Evolutionary conservation across 2,113 vertebrate species (phyloP), one percentile per base, ranked within the genome.

Genomic region (Lagopus leucura): DNA sequence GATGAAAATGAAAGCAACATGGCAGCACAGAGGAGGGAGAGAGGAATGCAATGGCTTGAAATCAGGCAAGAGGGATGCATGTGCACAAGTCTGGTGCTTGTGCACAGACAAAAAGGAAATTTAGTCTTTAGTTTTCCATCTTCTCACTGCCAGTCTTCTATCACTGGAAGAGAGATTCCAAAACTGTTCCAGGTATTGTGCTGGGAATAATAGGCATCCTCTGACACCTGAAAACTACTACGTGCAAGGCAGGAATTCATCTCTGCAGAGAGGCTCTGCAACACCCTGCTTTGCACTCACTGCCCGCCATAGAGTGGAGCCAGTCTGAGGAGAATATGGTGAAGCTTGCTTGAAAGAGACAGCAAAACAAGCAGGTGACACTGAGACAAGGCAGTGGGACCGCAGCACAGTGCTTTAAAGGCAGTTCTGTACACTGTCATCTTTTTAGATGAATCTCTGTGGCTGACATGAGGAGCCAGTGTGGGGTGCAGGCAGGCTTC

Each of bases 401-500:
- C n/a, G 76, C 25, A 40, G 24, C 30, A 72, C 28, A 7, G 27
- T 60, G 27, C n/a, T 89, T 34, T 7, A 85, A 82, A 82, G 63
- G 67, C 61, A 58, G 30, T 65, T 83, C 34, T 5, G 25, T 74
- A 77, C 76, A 61, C 50, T 7, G 34, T 71, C 57, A 57, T 71
- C 52, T 83, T 50, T 34, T 71, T n/a, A 70, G 52, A 64, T 24
- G 20, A 79, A 71, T 55, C 34, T 60, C 86, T 85, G 92, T 82
- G 74, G 74, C 84, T 5, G 34, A 84, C 80, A 84, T 28, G 32
- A 75, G 45, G 57, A 96, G 58, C n/a, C 63, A 54, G 80, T 9
- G 38, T 43, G 36, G 55, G 81, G 87, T 48, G 40, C 91, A 93
- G 77, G 74, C 81, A 92, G 95, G 94, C 92, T 94, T 96, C n/a